A percentile compares a stretch with the other conserved stretches of the same genome.
Conservation (phyloP, 2,113 vertebrate genomes). For the Pelmatolapia mariae region DNA sequence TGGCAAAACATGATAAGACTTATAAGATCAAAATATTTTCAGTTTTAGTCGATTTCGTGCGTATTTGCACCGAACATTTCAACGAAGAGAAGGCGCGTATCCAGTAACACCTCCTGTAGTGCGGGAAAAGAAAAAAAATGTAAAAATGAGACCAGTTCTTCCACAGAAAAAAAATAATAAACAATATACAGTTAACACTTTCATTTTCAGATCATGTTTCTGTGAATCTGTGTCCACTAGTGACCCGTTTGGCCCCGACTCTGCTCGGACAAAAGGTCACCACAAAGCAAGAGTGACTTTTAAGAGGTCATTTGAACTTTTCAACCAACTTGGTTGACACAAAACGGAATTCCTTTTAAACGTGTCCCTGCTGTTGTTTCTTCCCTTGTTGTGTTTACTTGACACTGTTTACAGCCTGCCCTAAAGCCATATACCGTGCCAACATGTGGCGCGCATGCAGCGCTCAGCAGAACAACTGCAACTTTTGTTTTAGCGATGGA, state of each 20-base stretch:
- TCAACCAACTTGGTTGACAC: slow-evolving; percentile 61
- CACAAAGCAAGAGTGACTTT: slow-evolving; percentile 61
- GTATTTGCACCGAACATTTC: background rate
- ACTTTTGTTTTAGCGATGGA: slow-evolving; percentile 3
- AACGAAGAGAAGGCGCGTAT: background rate
- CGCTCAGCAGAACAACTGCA: background rate
- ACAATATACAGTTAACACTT: background rate
- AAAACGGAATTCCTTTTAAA: slow-evolving; percentile 65
- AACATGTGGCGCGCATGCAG: slow-evolving; percentile 35
- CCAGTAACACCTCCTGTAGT: background rate
- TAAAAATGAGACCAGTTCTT: background rate
- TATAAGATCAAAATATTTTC: background rate
- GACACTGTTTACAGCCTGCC: slow-evolving; percentile 56
- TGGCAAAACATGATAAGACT: background rate
- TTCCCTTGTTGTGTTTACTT: slow-evolving; percentile 62
- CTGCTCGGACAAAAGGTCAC: slow-evolving; percentile 41
- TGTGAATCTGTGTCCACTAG: background rate
- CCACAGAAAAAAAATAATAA: background rate
- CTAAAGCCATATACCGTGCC: slow-evolving; percentile 23
- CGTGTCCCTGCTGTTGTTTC: slow-evolving; percentile 48
- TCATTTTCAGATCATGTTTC: background rate
- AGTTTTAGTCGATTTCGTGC: background rate
- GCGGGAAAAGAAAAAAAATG: too few relatives aligned
- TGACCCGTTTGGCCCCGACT: background rate
- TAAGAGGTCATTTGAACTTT: slow-evolving; percentile 64